Evolutionary conservation across 2,113 vertebrate species (phyloP), one percentile per base, ranked within the genome.

Genomic region (Neofelis nebulosa): DNA sequence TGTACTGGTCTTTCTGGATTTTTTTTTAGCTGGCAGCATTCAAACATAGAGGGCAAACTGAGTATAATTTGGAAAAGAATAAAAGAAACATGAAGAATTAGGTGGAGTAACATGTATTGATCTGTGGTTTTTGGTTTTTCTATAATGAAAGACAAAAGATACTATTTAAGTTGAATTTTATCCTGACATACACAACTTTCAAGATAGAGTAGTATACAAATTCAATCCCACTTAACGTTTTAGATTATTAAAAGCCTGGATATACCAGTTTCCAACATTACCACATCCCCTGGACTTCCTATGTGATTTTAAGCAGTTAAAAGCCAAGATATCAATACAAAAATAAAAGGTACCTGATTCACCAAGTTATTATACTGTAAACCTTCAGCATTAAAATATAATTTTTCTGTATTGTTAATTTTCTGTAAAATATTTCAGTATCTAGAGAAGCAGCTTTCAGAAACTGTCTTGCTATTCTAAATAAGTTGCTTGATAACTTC

Each of bases 391-490:
- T 69, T 86, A 79, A 90, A 84, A 81, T 61, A 48, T 11, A 68
- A 7, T 8, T 85, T 91, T 85, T 68, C 36, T 45, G 25, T n/a
- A 27, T 52, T 71, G 31, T 27, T 90, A 48, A 84, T 85, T 61
- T 79, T 50, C 63, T 79, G 7, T 48, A 52, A 63, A 91, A 25
- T 73, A 61, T 83, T 76, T 61, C 8, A 38, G 7, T 83, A 76
- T 48, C 78, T 83, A 96, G 29, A 89, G 92, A 89, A 83, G 5
- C n/a, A 41, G 23, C 36, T 96, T 88, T 96, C 65, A 48, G 45
- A 88, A 66, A 36, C 13, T 8, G 1, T 38, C 29, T 57, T 61
- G 21, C n/a, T 86, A 27, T 87, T 88, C n/a, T 92, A 16, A 88
- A 52, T 84, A n/a, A 73, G 27, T 63, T 80, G 63, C 27, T 84